These are phyloP conservation scores for Elegia similella DNA, from an alignment of 2,888 invertebrate species.

Conservation along the genomic window DNA sequence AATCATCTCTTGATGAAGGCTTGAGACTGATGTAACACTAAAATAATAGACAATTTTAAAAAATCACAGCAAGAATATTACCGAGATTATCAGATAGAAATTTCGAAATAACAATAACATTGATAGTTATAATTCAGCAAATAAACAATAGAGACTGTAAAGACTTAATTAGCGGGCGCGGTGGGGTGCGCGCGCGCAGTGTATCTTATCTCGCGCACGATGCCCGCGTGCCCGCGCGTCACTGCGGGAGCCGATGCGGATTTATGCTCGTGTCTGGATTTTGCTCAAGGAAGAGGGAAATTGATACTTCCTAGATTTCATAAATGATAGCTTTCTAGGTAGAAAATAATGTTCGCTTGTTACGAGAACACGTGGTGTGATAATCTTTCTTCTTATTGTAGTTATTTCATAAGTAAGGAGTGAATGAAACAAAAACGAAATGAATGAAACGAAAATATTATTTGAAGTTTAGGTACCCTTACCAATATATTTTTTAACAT, in stretches of 20 bases:
- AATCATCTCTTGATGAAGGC: too few species aligned
- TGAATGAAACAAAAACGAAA: too few species aligned
- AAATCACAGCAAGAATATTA: too few species aligned
- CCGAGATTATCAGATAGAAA: neutral
- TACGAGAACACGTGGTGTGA: too few species aligned
- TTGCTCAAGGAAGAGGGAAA: neutral
- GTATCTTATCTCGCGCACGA: conserved; percentile 54
- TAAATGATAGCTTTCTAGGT: neutral
- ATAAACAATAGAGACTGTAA: conserved; percentile 66
- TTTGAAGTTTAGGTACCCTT: too few species aligned
- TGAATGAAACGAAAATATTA: too few species aligned
- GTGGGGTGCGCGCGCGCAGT: conserved; percentile 66
- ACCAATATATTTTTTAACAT: too few species aligned
- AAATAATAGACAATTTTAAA: too few species aligned
- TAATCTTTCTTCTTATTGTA: too few species aligned
- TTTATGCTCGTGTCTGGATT: conserved; percentile 37
- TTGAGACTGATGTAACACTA: too few species aligned
- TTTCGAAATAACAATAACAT: neutral
- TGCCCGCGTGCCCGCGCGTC: conserved; percentile 39
- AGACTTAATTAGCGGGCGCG: conserved; percentile 78
- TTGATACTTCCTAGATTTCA: conserved; percentile 4
- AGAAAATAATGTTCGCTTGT: neutral
- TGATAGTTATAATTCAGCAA: conserved; percentile 39
- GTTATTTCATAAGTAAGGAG: too few species aligned
- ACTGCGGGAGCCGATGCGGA: conserved; percentile 50